A percentile compares a stretch with the other conserved stretches of the same genome.
These are phyloP conservation scores for Mormyrus proboscirostris DNA, from an alignment of 2,797 vertebrate species.

Conservation along the genomic window DNA sequence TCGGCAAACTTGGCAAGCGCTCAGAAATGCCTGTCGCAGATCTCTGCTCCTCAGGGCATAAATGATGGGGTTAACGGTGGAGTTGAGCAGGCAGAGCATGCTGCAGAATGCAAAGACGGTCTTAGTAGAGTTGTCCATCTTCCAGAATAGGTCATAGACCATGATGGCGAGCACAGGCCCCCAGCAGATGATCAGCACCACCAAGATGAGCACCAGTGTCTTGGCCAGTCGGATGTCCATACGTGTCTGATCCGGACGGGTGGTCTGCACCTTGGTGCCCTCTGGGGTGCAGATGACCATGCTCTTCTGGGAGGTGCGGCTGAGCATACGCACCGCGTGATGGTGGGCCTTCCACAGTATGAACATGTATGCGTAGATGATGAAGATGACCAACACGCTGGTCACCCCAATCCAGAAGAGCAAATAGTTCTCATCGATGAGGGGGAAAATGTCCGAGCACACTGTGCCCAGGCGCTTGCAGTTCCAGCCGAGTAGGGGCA, in stretches of 20 bases:
- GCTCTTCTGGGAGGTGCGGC: conserved; percentile 94
- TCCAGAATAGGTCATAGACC: conserved; percentile 98
- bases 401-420: conserved; percentile 99
- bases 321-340: conserved; percentile 92
- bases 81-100: conserved; percentile 98
- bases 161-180: conserved; percentile 94
- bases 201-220: conserved; percentile 96
- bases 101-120: conserved; percentile 97
- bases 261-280: conserved; percentile 89
- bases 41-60: conserved; percentile 97
- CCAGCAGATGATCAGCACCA: conserved; percentile 97
- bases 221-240: conserved; percentile 99
- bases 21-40: conserved; percentile 90
- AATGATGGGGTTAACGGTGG: conserved; percentile 97
- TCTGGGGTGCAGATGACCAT: conserved; percentile 88
- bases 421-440: conserved; percentile 94
- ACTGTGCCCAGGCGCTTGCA: conserved; percentile 90
- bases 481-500: conserved; percentile 98
- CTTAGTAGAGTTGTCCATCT: conserved; percentile 94
- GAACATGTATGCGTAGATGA: conserved; percentile 98
- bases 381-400: conserved; percentile 86
- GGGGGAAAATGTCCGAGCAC: conserved; percentile 96
- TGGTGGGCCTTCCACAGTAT: conserved; percentile 98
- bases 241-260: conserved; percentile 88
- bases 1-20: conserved; percentile 83